These are phyloP conservation scores for Nycticebus coucang DNA, from an alignment of 2,113 vertebrate species.

Conservation along the genomic window DNA sequence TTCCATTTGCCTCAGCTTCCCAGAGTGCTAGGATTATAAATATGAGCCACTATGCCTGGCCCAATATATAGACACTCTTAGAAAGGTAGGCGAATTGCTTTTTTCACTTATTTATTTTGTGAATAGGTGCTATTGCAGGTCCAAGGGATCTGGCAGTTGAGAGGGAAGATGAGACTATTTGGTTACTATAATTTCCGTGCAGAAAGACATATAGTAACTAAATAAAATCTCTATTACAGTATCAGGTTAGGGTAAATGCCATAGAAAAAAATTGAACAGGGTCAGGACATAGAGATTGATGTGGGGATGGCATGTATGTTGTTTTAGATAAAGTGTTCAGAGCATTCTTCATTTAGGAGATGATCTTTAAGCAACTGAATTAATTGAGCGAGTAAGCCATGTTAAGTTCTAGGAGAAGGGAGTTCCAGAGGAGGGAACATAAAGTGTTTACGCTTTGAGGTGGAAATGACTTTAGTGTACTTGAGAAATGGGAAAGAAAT, in stretches of 20 bases:
- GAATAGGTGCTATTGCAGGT: not conserved
- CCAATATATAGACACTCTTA: not conserved
- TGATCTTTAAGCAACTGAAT: not conserved
- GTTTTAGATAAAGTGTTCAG: constrained; percentile 2
- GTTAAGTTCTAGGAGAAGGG: not conserved
- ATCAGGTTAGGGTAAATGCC: not conserved
- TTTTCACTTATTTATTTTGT: not conserved
- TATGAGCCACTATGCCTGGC: no score
- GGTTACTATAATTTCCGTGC: not conserved
- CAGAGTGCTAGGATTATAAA: no score
- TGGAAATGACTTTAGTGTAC: not conserved
- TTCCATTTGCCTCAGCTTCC: no score
- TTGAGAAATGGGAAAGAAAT: constrained; percentile 44
- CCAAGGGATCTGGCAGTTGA: not conserved
- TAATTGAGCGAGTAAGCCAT: not conserved
- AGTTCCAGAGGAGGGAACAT: not conserved
- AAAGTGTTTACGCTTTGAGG: not conserved
- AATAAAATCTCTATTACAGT: not conserved
- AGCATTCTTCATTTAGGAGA: not conserved
- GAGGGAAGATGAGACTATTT: not conserved
- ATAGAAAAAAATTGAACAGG: not conserved
- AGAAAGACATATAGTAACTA: not conserved
- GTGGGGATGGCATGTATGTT: not conserved
- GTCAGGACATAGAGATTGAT: not conserved
- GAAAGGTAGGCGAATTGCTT: not conserved